Conservation (phyloP, 1,140 invertebrate genomes). For the Battus philenor region DNA sequence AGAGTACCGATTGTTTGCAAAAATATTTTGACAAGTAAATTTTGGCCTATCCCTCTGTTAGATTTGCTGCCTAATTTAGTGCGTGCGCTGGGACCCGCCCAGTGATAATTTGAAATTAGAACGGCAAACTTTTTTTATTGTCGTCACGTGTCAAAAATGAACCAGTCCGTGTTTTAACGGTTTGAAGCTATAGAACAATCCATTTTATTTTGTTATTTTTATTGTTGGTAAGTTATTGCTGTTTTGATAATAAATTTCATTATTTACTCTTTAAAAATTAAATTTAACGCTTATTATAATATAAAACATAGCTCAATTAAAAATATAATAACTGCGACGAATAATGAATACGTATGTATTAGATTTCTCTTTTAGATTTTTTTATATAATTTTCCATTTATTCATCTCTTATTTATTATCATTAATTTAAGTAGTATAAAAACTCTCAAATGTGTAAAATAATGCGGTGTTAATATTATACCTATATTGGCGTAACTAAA, state of each 20-base stretch:
- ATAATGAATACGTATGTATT: too few species aligned
- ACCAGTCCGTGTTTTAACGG: background rate
- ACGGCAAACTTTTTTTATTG: slow-evolving; percentile 69
- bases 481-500: slow-evolving; percentile 1
- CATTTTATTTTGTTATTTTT: background rate
- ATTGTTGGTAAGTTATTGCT: background rate
- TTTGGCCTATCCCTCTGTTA: slow-evolving; percentile 54
- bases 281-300: too few species aligned
- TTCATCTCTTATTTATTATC: too few species aligned
- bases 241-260: too few species aligned
- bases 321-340: too few species aligned
- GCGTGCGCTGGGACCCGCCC: slow-evolving; percentile 45
- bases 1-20: slow-evolving; percentile 62
- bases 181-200: background rate
- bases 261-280: too few species aligned
- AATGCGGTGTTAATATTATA: too few species aligned
- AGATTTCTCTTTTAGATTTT: too few species aligned
- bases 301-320: too few species aligned
- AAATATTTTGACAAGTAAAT: slow-evolving; percentile 74
- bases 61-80: slow-evolving; percentile 59
- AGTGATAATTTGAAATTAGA: slow-evolving; percentile 59
- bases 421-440: too few species aligned
- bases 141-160: slow-evolving; percentile 47
- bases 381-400: too few species aligned
- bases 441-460: too few species aligned